Base-by-base conservation (phyloP, 2,113 vertebrate genomes). In the Entelurus aequoreus region DNA sequence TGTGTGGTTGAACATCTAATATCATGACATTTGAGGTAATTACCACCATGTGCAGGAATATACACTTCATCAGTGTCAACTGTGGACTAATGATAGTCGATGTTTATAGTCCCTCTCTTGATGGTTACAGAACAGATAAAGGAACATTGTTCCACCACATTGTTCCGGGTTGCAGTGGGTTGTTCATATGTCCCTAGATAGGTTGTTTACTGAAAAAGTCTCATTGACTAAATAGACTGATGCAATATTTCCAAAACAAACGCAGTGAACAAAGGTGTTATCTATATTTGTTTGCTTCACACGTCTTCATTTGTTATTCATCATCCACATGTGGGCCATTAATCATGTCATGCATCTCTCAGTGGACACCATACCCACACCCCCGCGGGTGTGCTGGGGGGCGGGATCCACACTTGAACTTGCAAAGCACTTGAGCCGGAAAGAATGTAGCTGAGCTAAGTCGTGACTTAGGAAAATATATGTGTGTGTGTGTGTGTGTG, bases 401-500 rank as follows among this genome's bases (percentile, higher is more conserved):
- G 35, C 13, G 74, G 81, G 70, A 60, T 66, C 69, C 53, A 71
- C 63, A 76, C 82, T 82, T 42, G 82, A 85, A 88, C 84, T 82
- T 9, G 40, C 40, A 42, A 42, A 42, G 80, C 72, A 64, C 63
- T 72, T 86, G 83, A 86, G 85, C 80, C 83, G 75, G 71, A 77
- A 81, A 60, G 52, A 69, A 64, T 40, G 40, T 65, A 61, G 71
- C 68, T 75, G 59, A 80, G 76, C 67, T 68, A 71, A 77, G 71
- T 62, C 49, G 48, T 28, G 72, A 76, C 74, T 71, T 71, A 75
- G 61, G 69, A 72, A 74, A 72, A 60, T 63, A 9, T 19, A 37
- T 46, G 10, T 55, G 58, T 54, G 60, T 35, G 4, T 35, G n/a
- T n/a, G n/a, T n/a, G n/a, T n/a, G 52, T 14, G 28, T n/a, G 8